These are phyloP conservation scores for Halichoerus grypus DNA, from an alignment of 2,113 vertebrate species.

Conservation along the genomic window DNA sequence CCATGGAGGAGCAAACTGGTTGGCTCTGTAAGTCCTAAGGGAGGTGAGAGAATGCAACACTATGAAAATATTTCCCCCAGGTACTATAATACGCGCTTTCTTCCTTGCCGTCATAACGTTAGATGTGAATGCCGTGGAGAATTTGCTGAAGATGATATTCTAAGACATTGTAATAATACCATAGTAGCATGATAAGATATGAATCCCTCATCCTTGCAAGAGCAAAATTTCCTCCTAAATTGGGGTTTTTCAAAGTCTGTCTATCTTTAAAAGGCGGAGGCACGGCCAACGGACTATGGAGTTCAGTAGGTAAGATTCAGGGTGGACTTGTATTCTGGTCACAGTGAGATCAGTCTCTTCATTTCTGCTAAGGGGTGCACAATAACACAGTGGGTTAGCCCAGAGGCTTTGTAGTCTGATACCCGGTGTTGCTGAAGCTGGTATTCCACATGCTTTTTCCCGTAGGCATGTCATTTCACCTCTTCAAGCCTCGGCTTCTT, in stretches of 20 bases:
- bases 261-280: not conserved
- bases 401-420: not conserved
- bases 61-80: not conserved
- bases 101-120: not conserved
- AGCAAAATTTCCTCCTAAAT: not conserved
- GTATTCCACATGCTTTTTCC: not conserved
- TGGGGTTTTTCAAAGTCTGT: not conserved
- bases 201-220: not conserved
- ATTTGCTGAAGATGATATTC: constrained; percentile 21
- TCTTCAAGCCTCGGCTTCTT: not conserved
- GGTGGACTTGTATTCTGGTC: not conserved
- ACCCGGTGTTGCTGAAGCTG: not conserved
- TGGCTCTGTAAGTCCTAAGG: not conserved
- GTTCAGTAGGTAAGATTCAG: not conserved
- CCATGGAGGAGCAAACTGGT: not conserved
- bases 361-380: not conserved
- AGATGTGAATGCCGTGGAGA: not conserved
- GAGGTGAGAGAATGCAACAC: not conserved
- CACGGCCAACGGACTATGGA: not conserved
- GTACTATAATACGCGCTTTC: not conserved
- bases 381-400: not conserved
- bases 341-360: not conserved
- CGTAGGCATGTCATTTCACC: not conserved
- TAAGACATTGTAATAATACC: constrained; percentile 37
- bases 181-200: not conserved